Percentiles rank a stretch among this genome's conserved stretches.
phyloP scores from a whole-genome alignment of 2,888 invertebrate species.

The Myopa tessellatipennis region DNA sequence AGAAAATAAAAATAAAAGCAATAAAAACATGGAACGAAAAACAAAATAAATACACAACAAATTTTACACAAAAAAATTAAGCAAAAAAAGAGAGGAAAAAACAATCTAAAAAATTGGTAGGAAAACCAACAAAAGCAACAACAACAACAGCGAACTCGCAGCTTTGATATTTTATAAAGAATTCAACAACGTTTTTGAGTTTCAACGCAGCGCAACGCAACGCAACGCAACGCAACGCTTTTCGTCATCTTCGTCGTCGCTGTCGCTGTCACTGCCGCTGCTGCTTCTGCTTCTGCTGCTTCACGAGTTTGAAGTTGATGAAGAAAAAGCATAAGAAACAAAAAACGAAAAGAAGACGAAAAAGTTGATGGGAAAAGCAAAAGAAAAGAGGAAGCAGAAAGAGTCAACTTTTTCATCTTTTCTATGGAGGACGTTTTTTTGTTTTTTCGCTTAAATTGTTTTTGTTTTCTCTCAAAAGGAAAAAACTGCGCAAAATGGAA shows the following conservation, averaged over 20 bases:
- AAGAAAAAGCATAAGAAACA: conserved; percentile 38
- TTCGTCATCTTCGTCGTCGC: background rate
- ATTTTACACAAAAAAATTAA: conserved; percentile 23
- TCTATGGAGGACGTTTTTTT: background rate
- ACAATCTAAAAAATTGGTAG: conserved; percentile 47
- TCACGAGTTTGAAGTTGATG: conserved; percentile 25
- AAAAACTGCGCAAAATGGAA: conserved; percentile 51
- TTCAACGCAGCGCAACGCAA: conserved; percentile 3
- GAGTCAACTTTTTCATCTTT: too few species aligned
- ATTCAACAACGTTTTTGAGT: conserved; percentile 19
- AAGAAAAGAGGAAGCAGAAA: too few species aligned
- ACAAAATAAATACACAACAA: conserved; percentile 44
- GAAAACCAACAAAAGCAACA: conserved; percentile 49
- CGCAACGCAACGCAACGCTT: background rate
- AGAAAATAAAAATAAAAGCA: conserved; percentile 54
- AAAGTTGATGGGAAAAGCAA: conserved; percentile 18
- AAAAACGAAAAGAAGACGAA: conserved; percentile 38
- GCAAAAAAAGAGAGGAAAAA: conserved; percentile 50
- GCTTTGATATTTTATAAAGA: conserved; percentile 30
- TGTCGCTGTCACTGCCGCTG: background rate
- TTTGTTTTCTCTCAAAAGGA: conserved; percentile 39
- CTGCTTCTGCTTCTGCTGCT: background rate
- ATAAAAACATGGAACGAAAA: conserved; percentile 55
- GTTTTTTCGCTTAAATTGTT: background rate
- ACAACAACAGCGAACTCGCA: conserved; percentile 28